phyloP scores from a whole-genome alignment of 2,113 vertebrate genomes.

The chimpanzee (Pan troglodytes) region DNA sequence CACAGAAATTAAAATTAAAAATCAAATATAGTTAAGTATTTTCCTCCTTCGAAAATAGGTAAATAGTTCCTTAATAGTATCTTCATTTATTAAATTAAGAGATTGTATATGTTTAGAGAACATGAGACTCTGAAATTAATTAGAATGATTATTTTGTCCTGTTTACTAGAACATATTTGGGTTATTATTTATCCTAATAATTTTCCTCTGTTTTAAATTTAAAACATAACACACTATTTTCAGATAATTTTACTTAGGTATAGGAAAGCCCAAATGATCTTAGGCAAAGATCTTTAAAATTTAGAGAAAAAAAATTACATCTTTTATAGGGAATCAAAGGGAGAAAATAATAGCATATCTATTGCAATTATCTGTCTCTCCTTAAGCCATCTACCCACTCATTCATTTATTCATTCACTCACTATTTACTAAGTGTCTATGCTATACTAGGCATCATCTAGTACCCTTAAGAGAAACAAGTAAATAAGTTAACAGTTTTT shows the following conservation, averaged over 20 bases:
- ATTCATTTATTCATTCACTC: neutral
- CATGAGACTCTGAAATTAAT: neutral
- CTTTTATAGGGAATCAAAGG: neutral
- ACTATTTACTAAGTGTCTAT: neutral
- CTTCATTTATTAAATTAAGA: neutral
- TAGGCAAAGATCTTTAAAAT: neutral
- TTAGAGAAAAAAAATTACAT: neutral
- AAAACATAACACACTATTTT: neutral
- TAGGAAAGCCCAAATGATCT: neutral
- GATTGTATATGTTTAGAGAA: neutral
- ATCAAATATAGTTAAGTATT: neutral
- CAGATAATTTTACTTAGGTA: neutral
- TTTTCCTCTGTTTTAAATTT: neutral
- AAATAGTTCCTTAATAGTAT: neutral
- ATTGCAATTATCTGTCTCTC: neutral
- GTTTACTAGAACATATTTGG: neutral
- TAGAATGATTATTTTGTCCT: neutral
- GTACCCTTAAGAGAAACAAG: neutral
- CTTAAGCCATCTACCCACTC: neutral
- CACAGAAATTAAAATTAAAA: neutral
- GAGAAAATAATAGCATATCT: neutral
- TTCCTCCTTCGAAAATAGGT: neutral
- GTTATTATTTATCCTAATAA: neutral
- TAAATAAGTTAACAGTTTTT: neutral
- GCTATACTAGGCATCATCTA: neutral